Conservation (phyloP, 2,888 invertebrate genomes). For the Brachyptera putata region DNA sequence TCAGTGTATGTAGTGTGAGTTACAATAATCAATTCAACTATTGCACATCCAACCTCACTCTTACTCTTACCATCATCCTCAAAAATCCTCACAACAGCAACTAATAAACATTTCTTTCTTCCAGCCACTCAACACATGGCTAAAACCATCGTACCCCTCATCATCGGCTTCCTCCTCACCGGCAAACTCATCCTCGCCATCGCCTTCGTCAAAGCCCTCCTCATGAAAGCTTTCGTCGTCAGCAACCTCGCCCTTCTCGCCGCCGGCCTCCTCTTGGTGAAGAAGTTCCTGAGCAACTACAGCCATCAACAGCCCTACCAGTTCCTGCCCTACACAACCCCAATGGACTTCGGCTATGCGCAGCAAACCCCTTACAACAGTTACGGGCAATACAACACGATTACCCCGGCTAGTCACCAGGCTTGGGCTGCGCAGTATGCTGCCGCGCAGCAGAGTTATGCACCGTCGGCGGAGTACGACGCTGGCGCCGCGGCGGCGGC, state of each 20-base stretch:
- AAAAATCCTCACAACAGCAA: too few relatives aligned
- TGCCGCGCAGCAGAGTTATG: background rate
- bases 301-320: conserved; percentile 48
- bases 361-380: conserved; percentile 43
- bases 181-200: conserved; percentile 59
- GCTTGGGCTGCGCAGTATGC: conserved; percentile 10
- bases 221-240: conserved; percentile 64
- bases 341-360: conserved; percentile 45
- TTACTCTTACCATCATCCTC: too few relatives aligned
- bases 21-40: too few relatives aligned
- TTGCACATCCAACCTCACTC: too few relatives aligned
- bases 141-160: conserved; percentile 59
- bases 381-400: conserved; percentile 12
- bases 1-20: too few relatives aligned
- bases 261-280: conserved; percentile 56
- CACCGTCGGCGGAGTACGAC: conserved; percentile 1
- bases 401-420: conserved; percentile 37
- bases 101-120: too few relatives aligned
- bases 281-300: conserved; percentile 42
- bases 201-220: conserved; percentile 57
- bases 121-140: conserved; percentile 44
- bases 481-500: background rate
- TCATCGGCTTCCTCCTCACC: conserved; percentile 65
- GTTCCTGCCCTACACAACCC: conserved; percentile 50
- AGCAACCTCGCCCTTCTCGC: conserved; percentile 65